A percentile compares a stretch with the other conserved stretches of the same genome.
phyloP scores from a whole-genome alignment of 2,888 invertebrate species.

The Acanthosepion esculentum region DNA sequence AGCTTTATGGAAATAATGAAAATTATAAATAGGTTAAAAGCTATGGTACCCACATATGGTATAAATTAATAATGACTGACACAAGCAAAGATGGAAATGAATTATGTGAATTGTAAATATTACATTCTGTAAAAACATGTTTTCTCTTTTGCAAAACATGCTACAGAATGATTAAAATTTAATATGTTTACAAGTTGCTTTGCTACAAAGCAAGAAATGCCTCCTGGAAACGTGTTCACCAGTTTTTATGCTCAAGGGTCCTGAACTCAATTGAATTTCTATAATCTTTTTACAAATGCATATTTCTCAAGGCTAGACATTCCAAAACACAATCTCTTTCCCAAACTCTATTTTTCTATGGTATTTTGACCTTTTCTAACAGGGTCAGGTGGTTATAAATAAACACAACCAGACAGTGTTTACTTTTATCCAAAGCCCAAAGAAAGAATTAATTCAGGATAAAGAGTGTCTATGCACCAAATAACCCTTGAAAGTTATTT shows the following conservation, averaged over 20 bases:
- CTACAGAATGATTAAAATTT: neutral
- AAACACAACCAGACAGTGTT: neutral
- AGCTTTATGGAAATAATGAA: no score
- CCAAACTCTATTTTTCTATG: neutral
- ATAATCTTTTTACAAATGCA: neutral
- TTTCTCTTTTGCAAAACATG: neutral
- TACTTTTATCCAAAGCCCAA: neutral
- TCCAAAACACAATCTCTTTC: neutral
- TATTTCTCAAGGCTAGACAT: neutral
- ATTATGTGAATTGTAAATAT: no score
- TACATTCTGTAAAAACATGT: no score
- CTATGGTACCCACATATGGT: no score
- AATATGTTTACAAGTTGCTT: neutral
- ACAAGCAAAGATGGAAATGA: no score
- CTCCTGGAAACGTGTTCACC: neutral
- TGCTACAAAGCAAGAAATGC: neutral
- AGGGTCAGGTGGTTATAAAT: neutral
- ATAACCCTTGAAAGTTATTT: neutral
- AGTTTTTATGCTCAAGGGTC: neutral
- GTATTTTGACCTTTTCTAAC: neutral
- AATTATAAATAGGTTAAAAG: no score
- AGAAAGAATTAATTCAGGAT: neutral
- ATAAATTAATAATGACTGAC: no score
- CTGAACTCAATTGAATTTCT: constrained; percentile 22
- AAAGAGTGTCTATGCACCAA: neutral